Evolutionary conservation across 2,797 vertebrate species (phyloP), one percentile per base, ranked within the genome.

Genomic region (Sebastes hopkinsi): DNA sequence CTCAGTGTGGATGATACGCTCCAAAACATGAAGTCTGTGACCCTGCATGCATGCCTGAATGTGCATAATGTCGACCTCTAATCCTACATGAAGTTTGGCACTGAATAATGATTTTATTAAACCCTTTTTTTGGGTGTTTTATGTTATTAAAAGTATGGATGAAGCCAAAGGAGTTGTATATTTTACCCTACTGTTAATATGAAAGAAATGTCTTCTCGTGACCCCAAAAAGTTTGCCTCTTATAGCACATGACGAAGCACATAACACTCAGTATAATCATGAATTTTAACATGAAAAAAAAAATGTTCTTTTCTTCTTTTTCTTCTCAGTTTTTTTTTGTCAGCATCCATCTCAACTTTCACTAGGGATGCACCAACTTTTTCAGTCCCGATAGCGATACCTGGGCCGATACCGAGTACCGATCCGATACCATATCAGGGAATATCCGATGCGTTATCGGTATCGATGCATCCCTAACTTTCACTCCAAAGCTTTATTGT

Each of bases 41-140:
- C 67, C 68, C 30, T 66, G 56, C 77, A 55, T 66, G 56, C 75
- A 55, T 46, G 38, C 22, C 54, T 81, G 68, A 74, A 79, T 77
- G 42, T 76, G 25, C 68, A 82, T 77, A 67, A 68, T 62, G 13
- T 4, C 4, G 7, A 54, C 27, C 59, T 80, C 50, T 76, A 32
- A 66, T 30, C 16, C 25, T 36, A 66, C 18, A 54, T 69, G 22
- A 67, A 76, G 32, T 59, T 67, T 69, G 30, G 1, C 52, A 68
- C 34, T 20, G 22, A 34, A 50, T 50, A 36, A 50, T 38, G 4
- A 70, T 62, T 62, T 62, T 36, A 25, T 34, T 52, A 9, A 52
- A 52, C 50, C 9, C 6, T 11, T 60, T 61, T 22, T 36, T 16
- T 11, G 1, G 13, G 10, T 54, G 2, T 59, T 68, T 75, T n/a